Percentiles rank a stretch among this genome's conserved stretches.
Evolutionary conservation across 2,113 vertebrate genomes (phyloP).

Genomic region (Hydrolagus affinis): DNA sequence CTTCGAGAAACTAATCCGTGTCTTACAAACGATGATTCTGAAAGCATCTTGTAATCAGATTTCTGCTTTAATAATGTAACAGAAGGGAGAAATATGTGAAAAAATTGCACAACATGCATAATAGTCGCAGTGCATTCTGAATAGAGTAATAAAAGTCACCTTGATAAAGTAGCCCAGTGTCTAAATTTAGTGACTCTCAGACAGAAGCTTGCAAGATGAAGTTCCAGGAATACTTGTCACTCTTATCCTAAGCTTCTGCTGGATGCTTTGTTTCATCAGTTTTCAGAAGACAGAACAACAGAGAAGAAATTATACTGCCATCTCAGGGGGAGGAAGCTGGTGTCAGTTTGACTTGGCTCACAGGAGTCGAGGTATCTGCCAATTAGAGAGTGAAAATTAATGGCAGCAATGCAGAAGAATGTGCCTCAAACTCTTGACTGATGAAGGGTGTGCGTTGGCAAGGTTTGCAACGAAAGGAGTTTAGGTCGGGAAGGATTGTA

Average conservation of each 20-base stretch:
- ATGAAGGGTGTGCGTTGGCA: not conserved
- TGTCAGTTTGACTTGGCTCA: not conserved
- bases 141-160: too few species aligned
- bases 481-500: not conserved
- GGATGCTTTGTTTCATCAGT: not conserved
- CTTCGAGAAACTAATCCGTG: too few species aligned
- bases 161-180: too few species aligned
- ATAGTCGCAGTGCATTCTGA: not conserved
- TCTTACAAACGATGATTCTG: too few species aligned
- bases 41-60: too few species aligned
- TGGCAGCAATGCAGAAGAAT: not conserved
- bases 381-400: not conserved
- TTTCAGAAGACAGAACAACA: not conserved
- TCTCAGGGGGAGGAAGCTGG: slow-evolving; percentile 9
- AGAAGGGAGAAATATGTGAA: not conserved
- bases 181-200: too few species aligned
- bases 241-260: not conserved
- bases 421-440: not conserved
- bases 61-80: too few species aligned
- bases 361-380: not conserved
- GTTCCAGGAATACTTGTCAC: not conserved
- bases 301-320: not conserved
- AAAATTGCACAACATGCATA: not conserved
- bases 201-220: not conserved
- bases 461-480: not conserved